Conservation (phyloP, 2,113 vertebrate species). For the Balaeniceps rex region DNA sequence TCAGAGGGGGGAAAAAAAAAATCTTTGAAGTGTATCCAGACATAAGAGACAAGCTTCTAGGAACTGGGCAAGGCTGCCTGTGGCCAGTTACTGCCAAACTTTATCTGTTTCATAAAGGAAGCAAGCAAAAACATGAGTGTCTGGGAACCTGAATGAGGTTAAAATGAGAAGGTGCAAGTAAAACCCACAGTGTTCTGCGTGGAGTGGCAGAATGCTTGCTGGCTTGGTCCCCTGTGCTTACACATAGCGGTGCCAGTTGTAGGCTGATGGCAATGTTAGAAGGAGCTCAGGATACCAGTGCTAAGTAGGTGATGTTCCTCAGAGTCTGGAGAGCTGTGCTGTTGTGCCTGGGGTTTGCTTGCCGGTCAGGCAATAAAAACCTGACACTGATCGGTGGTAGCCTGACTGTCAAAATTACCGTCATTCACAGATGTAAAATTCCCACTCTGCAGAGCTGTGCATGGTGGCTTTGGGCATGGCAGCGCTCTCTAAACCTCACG, state of each 20-base stretch:
- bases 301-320: neutral
- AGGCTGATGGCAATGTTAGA: neutral
- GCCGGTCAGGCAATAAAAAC: neutral
- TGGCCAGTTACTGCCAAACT: neutral
- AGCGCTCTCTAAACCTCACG: rapidly evolving
- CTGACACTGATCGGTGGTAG: neutral
- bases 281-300: neutral
- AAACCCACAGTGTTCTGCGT: neutral
- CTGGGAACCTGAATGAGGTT: neutral
- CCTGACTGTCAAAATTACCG: neutral
- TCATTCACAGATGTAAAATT: neutral
- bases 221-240: neutral
- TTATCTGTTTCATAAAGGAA: neutral
- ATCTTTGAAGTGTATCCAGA: neutral
- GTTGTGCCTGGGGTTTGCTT: neutral
- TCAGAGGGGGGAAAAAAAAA: neutral
- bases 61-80: neutral
- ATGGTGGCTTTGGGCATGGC: neutral
- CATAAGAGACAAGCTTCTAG: neutral
- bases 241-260: rapidly evolving
- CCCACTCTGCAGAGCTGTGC: neutral
- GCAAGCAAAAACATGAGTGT: neutral
- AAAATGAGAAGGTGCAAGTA: neutral
- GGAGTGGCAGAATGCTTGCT: neutral
- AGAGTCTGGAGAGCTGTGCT: neutral